Conservation (phyloP, 2,113 vertebrate genomes). For the Mionectes macconnelli region DNA sequence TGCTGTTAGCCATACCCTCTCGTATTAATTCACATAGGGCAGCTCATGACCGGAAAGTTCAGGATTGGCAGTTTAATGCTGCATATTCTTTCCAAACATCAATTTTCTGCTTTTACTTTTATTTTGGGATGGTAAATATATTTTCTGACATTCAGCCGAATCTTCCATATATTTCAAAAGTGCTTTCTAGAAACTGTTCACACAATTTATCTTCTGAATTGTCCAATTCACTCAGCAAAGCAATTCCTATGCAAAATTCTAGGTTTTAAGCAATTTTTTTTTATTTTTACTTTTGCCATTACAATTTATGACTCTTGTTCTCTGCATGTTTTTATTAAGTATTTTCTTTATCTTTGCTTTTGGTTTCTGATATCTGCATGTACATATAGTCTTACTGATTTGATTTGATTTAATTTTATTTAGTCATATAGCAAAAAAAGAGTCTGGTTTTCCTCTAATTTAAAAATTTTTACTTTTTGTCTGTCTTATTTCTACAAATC, state of each 20-base stretch:
- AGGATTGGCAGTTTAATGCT: not conserved
- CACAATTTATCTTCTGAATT: not conserved
- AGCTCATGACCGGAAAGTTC: not conserved
- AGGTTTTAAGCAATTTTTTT: not conserved
- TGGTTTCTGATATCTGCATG: not conserved
- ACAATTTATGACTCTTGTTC: not conserved
- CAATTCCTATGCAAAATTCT: not conserved
- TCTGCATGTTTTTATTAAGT: not conserved
- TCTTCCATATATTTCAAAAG: not conserved
- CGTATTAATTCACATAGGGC: not conserved
- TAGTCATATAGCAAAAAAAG: not conserved
- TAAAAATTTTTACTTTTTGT: not conserved
- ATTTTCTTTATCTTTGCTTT: not conserved
- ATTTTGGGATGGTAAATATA: not conserved
- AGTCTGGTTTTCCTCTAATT: not conserved
- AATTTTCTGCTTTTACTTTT: not conserved
- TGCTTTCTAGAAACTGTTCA: not conserved
- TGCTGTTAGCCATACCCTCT: not conserved
- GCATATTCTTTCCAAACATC: not conserved
- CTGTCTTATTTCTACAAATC: not conserved
- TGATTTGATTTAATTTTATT: not conserved
- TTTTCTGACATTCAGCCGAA: not conserved
- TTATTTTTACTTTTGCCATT: not conserved
- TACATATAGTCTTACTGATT: not conserved
- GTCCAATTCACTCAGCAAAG: not conserved